phyloP scores from a whole-genome alignment of 2,113 vertebrate species.

The Arenaria interpres region DNA sequence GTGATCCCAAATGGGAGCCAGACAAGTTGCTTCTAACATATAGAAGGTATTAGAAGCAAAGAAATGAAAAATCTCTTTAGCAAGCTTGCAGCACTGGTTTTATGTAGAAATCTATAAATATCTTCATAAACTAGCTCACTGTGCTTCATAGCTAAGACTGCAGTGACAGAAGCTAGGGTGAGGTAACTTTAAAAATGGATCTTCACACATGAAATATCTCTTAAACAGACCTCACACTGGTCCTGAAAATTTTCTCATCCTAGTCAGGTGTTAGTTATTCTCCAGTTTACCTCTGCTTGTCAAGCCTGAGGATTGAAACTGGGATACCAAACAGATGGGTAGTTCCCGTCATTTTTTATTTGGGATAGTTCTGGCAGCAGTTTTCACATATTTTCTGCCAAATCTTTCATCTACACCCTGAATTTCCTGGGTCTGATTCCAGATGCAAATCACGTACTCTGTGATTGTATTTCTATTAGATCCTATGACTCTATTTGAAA shows the following conservation, averaged over 20 bases:
- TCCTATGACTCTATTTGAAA: background rate
- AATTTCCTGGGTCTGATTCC: background rate
- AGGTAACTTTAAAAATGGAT: background rate
- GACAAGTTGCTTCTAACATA: background rate
- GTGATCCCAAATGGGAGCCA: background rate
- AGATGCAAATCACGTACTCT: background rate
- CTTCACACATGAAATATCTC: background rate
- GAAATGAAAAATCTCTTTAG: background rate
- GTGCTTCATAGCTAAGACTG: background rate
- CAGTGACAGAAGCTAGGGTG: background rate
- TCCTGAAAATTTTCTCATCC: background rate
- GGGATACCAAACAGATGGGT: background rate
- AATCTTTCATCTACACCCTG: background rate
- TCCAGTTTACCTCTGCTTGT: background rate
- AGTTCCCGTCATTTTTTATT: background rate
- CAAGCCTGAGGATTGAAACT: background rate
- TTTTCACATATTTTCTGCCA: background rate
- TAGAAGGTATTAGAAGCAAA: background rate
- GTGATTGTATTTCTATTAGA: background rate
- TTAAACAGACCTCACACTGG: background rate
- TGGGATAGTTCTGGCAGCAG: background rate
- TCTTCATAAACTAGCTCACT: background rate
- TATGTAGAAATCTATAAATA: background rate
- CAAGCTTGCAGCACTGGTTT: constrained; percentile 25
- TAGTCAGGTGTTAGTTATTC: background rate